Conservation (phyloP, 2,113 vertebrate genomes). For the Galemys pyrenaicus region DNA sequence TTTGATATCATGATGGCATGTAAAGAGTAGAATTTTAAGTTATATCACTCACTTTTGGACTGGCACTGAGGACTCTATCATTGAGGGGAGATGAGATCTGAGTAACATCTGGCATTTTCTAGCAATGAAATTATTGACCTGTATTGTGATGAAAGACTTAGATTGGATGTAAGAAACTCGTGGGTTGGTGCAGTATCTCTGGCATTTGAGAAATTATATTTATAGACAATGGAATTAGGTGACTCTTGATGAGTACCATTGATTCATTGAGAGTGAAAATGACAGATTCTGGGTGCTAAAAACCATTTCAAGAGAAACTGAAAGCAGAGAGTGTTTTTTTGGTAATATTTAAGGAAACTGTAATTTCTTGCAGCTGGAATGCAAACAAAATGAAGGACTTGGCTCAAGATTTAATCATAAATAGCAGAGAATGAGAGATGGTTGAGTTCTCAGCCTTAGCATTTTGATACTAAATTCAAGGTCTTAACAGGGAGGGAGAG, state of each 20-base stretch:
- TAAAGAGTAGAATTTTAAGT: not conserved
- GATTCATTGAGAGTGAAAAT: slow-evolving; percentile 27
- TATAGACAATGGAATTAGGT: not conserved
- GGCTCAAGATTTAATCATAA: not conserved
- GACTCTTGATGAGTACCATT: slow-evolving; percentile 25
- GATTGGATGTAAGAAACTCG: not conserved
- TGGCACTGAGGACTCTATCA: not conserved
- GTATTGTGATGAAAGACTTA: not conserved
- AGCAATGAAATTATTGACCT: not conserved
- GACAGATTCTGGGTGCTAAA: not conserved
- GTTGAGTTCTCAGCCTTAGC: not conserved
- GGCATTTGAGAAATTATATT: not conserved
- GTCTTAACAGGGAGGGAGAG: not conserved
- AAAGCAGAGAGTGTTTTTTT: not conserved
- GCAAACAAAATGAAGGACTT: slow-evolving; percentile 3
- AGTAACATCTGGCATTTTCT: not conserved
- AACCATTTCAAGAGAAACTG: slow-evolving; percentile 23
- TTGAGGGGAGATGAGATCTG: not conserved
- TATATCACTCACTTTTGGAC: not conserved
- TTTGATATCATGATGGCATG: fast-evolving
- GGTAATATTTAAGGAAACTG: slow-evolving; percentile 42
- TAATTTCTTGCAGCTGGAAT: slow-evolving; percentile 50
- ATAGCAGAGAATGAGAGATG: not conserved
- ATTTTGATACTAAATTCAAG: not conserved
- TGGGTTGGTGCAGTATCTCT: not conserved